Evolutionary conservation across 1,140 invertebrate genomes (phyloP).

Genomic region (Meloidogyne floridensis): DNA sequence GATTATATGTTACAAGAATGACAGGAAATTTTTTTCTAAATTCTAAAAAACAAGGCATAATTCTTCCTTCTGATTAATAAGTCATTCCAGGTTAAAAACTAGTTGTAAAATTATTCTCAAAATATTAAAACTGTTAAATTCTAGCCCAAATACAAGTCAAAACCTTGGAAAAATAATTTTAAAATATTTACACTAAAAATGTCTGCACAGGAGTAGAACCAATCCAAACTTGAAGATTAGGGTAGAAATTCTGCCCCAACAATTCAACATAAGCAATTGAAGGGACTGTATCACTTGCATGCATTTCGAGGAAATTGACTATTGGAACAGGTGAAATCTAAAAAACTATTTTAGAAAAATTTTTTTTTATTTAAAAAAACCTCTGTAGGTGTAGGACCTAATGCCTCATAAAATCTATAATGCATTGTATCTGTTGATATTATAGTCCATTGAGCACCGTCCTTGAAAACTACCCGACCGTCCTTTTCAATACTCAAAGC

Average conservation of each 20-base stretch:
- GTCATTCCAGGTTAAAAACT: too few species aligned
- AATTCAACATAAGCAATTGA: slow-evolving; percentile 74
- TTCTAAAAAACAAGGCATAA: too few species aligned
- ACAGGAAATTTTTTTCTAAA: too few species aligned
- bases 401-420: slow-evolving; percentile 98
- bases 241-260: slow-evolving; percentile 93
- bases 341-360: background rate
- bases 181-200: slow-evolving; percentile 76
- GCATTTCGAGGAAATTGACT: slow-evolving; percentile 84
- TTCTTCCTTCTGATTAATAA: too few species aligned
- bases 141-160: background rate
- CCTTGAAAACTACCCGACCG: slow-evolving; percentile 77
- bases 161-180: background rate
- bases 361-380: slow-evolving; percentile 72
- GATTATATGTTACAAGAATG: too few species aligned
- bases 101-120: too few species aligned
- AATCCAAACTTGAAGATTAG: slow-evolving; percentile 93
- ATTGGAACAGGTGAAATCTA: slow-evolving; percentile 87
- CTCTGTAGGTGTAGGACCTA: slow-evolving; percentile 85
- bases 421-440: slow-evolving; percentile 99
- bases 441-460: slow-evolving; percentile 99
- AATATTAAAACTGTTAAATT: background rate
- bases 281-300: slow-evolving; percentile 74
- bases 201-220: slow-evolving; percentile 97
- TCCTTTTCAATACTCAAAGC: slow-evolving; percentile 15